Evolutionary conservation across 1,140 invertebrate species (phyloP), one percentile per base, ranked within the genome.

Genomic region (Mamestra configurata): DNA sequence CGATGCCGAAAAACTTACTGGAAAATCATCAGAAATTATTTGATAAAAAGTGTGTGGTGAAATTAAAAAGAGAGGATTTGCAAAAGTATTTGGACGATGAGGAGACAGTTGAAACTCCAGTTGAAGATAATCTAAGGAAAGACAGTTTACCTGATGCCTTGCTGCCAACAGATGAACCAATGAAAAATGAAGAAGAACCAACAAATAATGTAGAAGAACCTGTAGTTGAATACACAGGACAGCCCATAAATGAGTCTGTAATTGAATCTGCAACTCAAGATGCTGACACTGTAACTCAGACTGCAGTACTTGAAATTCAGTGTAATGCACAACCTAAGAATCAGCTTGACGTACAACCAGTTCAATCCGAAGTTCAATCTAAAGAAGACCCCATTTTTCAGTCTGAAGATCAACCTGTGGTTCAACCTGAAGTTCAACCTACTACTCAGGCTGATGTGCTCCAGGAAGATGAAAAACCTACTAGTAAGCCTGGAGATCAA

Each of bases 1-100:
- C 66, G 18, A 81, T 86, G 6, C 79, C 87, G 18, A 78, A 84
- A 79, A 57, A 75, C 35, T 71, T 78, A 35, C 78, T 87, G 79
- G 27, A 49, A 10, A 88, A 87, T 80, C 92, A 94, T 79, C 88
- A 93, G 82, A 84, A 84, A 40, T 89, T 85, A 72, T 88, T 94
- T 15, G 35, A 78, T 35, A 82, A 87, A 79, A 89, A 86, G 73
- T 89, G 87, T 84, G 24, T 40, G 15, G 89, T 92, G 2, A 73
- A 80, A 85, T 76, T 92, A 72, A 57, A 75, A 71, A 82, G 57
- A 70, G 68, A 27, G 46, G 31, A 79, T 77, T 43, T 80, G 31
- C 31, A 31, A 18, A 64, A 35, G 7, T 35, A 18, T 31, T 40
- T 11, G 20, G 20, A 20, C 35, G 43, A 13, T 43, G 40, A 49